These are phyloP conservation scores for Cheilosia pagana DNA, from an alignment of 2,888 invertebrate genomes.

Conservation along the genomic window DNA sequence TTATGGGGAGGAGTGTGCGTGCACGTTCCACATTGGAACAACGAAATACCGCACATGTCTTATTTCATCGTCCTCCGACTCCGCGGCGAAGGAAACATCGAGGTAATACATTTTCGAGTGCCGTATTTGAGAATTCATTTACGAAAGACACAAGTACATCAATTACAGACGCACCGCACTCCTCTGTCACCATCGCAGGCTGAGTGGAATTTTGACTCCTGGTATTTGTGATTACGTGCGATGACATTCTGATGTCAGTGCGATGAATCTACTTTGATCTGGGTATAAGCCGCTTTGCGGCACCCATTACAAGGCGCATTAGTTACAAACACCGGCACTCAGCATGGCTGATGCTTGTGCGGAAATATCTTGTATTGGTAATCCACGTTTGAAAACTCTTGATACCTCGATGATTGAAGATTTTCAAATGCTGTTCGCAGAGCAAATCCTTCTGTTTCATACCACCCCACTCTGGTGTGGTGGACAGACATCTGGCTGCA, in stretches of 20 bases:
- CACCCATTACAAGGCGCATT: constrained; percentile 29
- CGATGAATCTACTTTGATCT: constrained; percentile 69
- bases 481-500: constrained; percentile 38
- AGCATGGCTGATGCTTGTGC: background rate
- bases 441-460: constrained; percentile 20
- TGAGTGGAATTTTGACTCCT: constrained; percentile 54
- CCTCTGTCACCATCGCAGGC: constrained; percentile 21
- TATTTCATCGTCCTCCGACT: constrained; percentile 5
- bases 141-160: constrained; percentile 74
- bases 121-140: constrained; percentile 72
- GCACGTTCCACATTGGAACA: constrained; percentile 63
- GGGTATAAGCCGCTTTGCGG: constrained; percentile 66
- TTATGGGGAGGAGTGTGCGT: background rate
- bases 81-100: constrained; percentile 26
- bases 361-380: constrained; percentile 24
- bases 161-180: constrained; percentile 58
- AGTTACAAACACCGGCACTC: background rate
- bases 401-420: constrained; percentile 67
- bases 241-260: constrained; percentile 69
- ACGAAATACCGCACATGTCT: constrained; percentile 19
- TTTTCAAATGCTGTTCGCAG: constrained; percentile 41
- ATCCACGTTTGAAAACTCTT: constrained; percentile 47
- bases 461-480: background rate
- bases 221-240: constrained; percentile 66
- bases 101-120: constrained; percentile 66